Percentiles rank a stretch among this genome's conserved stretches.
Conservation (phyloP, 1,140 invertebrate species). For the Scaptomyza montana region DNA sequence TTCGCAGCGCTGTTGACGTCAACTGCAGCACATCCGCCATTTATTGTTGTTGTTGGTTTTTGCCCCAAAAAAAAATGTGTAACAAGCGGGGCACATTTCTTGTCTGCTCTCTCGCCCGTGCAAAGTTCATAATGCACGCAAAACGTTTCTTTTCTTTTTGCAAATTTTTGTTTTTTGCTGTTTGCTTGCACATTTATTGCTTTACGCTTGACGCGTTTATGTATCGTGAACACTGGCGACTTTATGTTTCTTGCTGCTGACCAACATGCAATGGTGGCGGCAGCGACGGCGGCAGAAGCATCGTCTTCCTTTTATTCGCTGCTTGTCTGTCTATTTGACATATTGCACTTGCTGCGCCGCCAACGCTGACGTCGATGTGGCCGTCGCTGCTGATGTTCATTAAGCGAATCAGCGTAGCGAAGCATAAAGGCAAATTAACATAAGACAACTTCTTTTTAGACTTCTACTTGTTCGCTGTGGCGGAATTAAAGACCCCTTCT, state of each 20-base stretch:
- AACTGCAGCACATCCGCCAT: slow-evolving; percentile 31
- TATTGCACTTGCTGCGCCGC: slow-evolving; percentile 68
- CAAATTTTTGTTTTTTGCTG: slow-evolving; percentile 10
- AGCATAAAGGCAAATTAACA: slow-evolving; percentile 79
- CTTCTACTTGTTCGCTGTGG: slow-evolving; percentile 56
- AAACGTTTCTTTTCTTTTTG: slow-evolving; percentile 39
- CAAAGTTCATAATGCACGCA: slow-evolving; percentile 79
- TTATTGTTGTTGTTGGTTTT: slow-evolving; percentile 40
- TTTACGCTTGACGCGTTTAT: slow-evolving; percentile 78
- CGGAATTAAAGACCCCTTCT: slow-evolving; percentile 77
- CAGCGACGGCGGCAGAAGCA: neutral
- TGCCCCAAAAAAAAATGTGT: slow-evolving; percentile 42
- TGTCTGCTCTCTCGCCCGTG: slow-evolving; percentile 69
- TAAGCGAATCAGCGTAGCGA: slow-evolving; percentile 80
- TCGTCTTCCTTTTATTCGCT: slow-evolving; percentile 20
- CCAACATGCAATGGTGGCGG: slow-evolving; percentile 45
- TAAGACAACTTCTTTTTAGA: slow-evolving; percentile 77
- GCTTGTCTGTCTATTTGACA: slow-evolving; percentile 68
- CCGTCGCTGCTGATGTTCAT: slow-evolving; percentile 56
- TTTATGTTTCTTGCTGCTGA: slow-evolving; percentile 49
- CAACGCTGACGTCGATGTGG: slow-evolving; percentile 6
- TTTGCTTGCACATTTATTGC: slow-evolving; percentile 74
- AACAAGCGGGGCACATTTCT: slow-evolving; percentile 46
- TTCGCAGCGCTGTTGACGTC: slow-evolving; percentile 34
- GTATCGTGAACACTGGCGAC: slow-evolving; percentile 34